Conservation (phyloP, 2,888 invertebrate species). For the Beris morrisii region DNA sequence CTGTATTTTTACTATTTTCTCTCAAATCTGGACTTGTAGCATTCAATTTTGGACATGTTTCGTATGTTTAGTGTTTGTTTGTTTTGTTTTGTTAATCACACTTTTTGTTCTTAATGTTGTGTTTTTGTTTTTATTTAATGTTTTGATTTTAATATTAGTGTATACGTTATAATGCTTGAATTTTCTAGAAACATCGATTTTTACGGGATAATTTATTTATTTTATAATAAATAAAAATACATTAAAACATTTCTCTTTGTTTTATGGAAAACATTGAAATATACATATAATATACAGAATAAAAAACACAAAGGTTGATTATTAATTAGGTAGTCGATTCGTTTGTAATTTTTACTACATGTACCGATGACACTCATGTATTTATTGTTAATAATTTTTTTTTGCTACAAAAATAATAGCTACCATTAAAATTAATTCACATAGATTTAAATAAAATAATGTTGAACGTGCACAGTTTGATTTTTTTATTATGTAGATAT, state of each 20-base stretch:
- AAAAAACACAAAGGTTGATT: neutral
- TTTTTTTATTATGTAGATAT: neutral
- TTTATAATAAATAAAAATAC: conserved; percentile 13
- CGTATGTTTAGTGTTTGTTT: too few species aligned
- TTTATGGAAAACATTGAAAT: too few species aligned
- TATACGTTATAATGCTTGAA: too few species aligned
- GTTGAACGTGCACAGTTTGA: neutral
- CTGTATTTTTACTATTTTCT: too few species aligned
- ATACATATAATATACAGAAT: too few species aligned
- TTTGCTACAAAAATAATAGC: conserved; percentile 27
- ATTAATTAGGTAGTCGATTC: neutral
- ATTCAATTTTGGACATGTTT: too few species aligned
- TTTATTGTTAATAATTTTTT: neutral
- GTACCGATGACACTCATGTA: neutral
- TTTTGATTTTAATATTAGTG: too few species aligned
- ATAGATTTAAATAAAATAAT: conserved; percentile 4
- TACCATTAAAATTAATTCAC: conserved; percentile 15
- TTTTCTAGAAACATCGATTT: neutral
- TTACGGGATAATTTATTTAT: neutral
- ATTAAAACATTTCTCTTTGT: conserved; percentile 19
- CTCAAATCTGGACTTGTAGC: too few species aligned
- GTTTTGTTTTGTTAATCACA: too few species aligned
- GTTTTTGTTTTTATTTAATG: too few species aligned
- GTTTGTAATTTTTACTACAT: neutral
- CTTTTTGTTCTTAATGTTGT: too few species aligned